Conservation (phyloP, 2,113 vertebrate species). For the Thymallus thymallus region DNA sequence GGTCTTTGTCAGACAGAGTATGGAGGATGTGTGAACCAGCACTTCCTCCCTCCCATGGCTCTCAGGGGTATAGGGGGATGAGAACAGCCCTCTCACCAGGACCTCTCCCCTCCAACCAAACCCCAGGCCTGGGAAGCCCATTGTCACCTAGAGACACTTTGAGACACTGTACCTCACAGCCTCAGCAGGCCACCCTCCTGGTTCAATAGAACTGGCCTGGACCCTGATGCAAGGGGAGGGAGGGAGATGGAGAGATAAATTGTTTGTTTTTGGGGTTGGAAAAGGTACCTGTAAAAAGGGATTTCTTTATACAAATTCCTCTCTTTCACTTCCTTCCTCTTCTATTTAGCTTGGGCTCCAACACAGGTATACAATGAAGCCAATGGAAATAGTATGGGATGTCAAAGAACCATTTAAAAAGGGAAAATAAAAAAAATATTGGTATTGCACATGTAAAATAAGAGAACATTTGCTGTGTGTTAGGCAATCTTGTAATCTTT, state of each 20-base stretch:
- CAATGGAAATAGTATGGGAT: conserved; percentile 61
- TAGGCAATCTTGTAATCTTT: conserved; percentile 96
- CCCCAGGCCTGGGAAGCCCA: no score
- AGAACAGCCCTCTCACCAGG: no score
- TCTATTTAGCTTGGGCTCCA: conserved; percentile 44
- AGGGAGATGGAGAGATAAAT: conserved; percentile 2
- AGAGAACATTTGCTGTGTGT: conserved; percentile 92
- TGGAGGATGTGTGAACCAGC: no score
- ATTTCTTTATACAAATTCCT: conserved; percentile 26
- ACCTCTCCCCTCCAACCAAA: no score
- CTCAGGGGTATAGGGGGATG: no score
- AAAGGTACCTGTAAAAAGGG: conserved; percentile 55
- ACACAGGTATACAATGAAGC: conserved; percentile 81
- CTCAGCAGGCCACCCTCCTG: neutral
- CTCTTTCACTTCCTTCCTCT: conserved; percentile 41
- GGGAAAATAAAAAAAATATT: conserved; percentile 74
- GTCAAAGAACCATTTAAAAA: conserved; percentile 68
- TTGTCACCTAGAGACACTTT: no score
- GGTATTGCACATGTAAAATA: conserved; percentile 99
- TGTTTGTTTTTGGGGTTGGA: conserved; percentile 17
- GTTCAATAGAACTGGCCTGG: neutral
- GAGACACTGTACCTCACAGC: no score
- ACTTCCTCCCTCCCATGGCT: no score
- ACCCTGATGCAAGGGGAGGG: conserved; percentile 1
- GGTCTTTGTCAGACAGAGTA: no score